Base-by-base conservation (phyloP, 2,888 invertebrate genomes). In the Mesochorus sp. region DNA sequence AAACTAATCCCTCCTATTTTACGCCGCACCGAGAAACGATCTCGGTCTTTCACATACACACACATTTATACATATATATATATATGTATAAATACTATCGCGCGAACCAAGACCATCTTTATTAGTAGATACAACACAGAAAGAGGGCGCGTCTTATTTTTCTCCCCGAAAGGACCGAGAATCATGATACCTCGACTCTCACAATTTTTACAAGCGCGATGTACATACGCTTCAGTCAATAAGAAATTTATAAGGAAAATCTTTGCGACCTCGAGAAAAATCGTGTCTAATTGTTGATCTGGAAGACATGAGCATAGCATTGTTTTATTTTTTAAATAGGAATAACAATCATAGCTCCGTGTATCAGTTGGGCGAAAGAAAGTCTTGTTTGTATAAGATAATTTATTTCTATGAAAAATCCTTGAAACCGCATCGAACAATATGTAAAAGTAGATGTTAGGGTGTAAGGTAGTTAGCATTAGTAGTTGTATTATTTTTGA, bases 1-100 rank as follows among this genome's bases (percentile, higher is more conserved):
- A 91, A 82, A 91, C 90, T 91, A 91, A 91, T 91, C 91, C 91
- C 90, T 90, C 86, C 90, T 91, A 91, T 91, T 91, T 91, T 90
- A 90, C 90, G 88, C 87, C 84, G 73, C 47, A 73, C 51, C 77
- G 61, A 73, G 70, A 74, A 78, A 78, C 74, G 78, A 78, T 78
- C 74, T 64, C 34, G 57, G 59, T 49, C 59, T 57, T 61, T 62
- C n/a, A 49, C 67, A 62, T 68, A 37, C 42, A 24, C 26, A 5
- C 14, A 12, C 21, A 24, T 21, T 24, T 21, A 4, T 19, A 28
- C 14, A 39, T n/a, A 53, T 3, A 12, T n/a, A 34, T 37, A 26
- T 37, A 59, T 44, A 21, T 34, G 12, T n/a, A 39, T 19, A 1
- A n/a, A 59, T 21, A 14, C 17, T 39, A 26, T 37, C 24, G 28